A percentile compares a stretch with the other conserved stretches of the same genome.
Evolutionary conservation across 2,113 vertebrate genomes (phyloP).

Genomic region (Heteronetta atricapilla): DNA sequence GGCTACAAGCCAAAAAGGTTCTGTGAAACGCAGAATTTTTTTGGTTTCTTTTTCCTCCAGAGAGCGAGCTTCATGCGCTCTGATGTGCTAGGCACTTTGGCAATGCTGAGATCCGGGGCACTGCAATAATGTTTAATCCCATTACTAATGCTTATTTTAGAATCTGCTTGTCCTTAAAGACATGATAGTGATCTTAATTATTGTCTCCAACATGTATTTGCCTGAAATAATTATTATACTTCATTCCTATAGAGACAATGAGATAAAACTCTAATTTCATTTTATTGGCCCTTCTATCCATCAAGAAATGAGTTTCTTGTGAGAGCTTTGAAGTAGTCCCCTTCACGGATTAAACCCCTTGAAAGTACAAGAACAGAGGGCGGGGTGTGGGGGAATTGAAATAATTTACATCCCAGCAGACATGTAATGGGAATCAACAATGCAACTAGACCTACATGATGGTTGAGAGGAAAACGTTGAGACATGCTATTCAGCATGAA

Average conservation of each 20-base stretch:
- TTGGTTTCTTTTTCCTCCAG: constrained; percentile 4
- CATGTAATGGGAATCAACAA: constrained; percentile 73
- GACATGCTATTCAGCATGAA: constrained; percentile 62
- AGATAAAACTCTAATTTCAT: constrained; percentile 77
- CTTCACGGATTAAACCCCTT: constrained; percentile 75
- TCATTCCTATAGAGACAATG: constrained; percentile 76
- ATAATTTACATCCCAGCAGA: constrained; percentile 76
- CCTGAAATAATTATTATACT: constrained; percentile 77
- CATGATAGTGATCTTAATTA: constrained; percentile 74
- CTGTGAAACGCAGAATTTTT: background rate
- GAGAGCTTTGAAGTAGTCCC: constrained; percentile 75
- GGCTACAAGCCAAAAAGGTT: background rate
- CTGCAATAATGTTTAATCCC: constrained; percentile 67
- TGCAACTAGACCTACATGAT: constrained; percentile 72
- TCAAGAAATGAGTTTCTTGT: constrained; percentile 73
- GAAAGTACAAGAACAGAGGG: constrained; percentile 70
- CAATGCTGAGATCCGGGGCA: background rate
- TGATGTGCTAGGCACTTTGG: constrained; percentile 32
- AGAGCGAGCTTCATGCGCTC: background rate
- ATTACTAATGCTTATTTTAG: constrained; percentile 78
- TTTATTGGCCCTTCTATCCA: constrained; percentile 76
- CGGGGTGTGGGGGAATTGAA: constrained; percentile 53
- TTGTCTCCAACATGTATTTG: constrained; percentile 75
- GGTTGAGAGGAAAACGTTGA: constrained; percentile 74
- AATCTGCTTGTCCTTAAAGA: constrained; percentile 73